Percentiles rank a stretch among this genome's conserved stretches.
phyloP scores from a whole-genome alignment of 2,888 invertebrate species.

The Nemotelus nigrinus region DNA sequence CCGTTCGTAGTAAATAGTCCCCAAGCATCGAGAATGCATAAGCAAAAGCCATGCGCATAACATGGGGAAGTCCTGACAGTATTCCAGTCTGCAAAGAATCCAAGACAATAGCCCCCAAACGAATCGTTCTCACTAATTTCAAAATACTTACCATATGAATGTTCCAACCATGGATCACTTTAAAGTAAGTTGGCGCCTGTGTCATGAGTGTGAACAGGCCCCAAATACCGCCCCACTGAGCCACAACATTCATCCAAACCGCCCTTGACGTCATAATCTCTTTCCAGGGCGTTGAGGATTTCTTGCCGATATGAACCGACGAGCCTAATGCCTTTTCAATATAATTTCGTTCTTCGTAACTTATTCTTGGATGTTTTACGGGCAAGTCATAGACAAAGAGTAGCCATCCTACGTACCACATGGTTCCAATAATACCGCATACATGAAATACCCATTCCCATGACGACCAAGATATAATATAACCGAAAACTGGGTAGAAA shows the following conservation, averaged over 20 bases:
- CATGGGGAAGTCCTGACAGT: constrained; percentile 72
- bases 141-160: constrained; percentile 69
- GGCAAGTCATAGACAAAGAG: constrained; percentile 73
- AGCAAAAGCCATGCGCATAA: constrained; percentile 71
- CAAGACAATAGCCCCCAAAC: background rate
- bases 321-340: constrained; percentile 69
- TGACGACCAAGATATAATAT: constrained; percentile 71
- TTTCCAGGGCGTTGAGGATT: constrained; percentile 71
- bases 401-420: constrained; percentile 76
- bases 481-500: constrained; percentile 77
- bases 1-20: constrained; percentile 69
- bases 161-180: constrained; percentile 74
- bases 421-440: constrained; percentile 69
- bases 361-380: constrained; percentile 73
- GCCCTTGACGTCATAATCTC: constrained; percentile 70
- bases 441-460: constrained; percentile 80
- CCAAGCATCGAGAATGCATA: constrained; percentile 68
- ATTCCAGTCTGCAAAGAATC: constrained; percentile 66
- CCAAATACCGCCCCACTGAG: constrained; percentile 76
- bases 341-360: constrained; percentile 68
- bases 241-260: constrained; percentile 72
- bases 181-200: constrained; percentile 76
- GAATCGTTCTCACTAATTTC: background rate
- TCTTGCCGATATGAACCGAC: constrained; percentile 56
- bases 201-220: constrained; percentile 76